Evolutionary conservation across 2,888 invertebrate species (phyloP).

Genomic region (Lissocephala sabroskyi): DNA sequence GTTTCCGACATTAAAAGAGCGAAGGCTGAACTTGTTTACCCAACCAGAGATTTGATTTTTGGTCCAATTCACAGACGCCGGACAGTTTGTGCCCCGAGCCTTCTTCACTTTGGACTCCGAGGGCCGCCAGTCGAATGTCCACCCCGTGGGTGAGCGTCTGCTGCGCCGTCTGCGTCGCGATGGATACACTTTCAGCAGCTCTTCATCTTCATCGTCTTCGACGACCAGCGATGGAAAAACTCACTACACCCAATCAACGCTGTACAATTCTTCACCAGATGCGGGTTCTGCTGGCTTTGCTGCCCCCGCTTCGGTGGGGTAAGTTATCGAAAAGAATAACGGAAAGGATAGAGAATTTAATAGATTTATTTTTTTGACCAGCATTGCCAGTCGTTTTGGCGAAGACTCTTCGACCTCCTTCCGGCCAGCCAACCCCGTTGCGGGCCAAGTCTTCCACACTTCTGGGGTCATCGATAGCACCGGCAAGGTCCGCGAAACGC

Average conservation of each 20-base stretch:
- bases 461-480: conserved; percentile 4
- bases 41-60: too few species aligned
- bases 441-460: conserved; percentile 6
- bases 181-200: conserved; percentile 33
- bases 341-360: too few species aligned
- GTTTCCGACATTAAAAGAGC: too few species aligned
- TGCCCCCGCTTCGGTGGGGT: too few species aligned
- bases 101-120: conserved; percentile 64
- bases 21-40: too few species aligned
- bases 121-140: conserved; percentile 62
- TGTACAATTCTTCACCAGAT: conserved; percentile 3
- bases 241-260: conserved; percentile 25
- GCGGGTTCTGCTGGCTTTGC: conserved; percentile 10
- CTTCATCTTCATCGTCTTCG: conserved; percentile 42
- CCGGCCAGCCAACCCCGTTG: too few species aligned
- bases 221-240: too few species aligned
- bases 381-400: conserved; percentile 27
- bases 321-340: too few species aligned
- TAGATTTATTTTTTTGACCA: too few species aligned
- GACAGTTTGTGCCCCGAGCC: conserved; percentile 64
- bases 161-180: conserved; percentile 62
- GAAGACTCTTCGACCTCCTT: conserved; percentile 34
- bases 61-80: too few species aligned
- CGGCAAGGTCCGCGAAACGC: conserved; percentile 16
- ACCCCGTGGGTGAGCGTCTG: conserved; percentile 58